These are phyloP conservation scores for Cydia splendana DNA, from an alignment of 1,140 invertebrate species.

Conservation along the genomic window DNA sequence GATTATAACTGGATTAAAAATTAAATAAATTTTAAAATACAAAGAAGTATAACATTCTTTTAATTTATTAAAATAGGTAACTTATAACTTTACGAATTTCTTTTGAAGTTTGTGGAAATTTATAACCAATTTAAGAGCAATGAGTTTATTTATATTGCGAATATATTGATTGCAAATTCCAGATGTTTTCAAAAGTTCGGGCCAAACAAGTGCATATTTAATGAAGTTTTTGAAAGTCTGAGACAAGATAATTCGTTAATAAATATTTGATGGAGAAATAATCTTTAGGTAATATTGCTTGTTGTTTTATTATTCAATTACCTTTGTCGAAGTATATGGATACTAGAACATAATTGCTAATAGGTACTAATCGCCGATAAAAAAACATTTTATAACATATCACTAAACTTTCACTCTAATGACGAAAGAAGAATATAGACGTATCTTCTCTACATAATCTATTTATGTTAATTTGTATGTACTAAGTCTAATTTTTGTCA, in stretches of 20 bases:
- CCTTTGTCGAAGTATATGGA: neutral
- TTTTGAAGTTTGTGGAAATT: neutral
- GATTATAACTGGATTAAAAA: too few species aligned
- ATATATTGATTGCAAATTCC: neutral
- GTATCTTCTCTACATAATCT: too few species aligned
- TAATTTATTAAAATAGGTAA: too few species aligned
- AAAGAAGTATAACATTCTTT: neutral
- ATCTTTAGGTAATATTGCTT: neutral
- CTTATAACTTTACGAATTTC: neutral
- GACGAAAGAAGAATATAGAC: too few species aligned
- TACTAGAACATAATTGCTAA: too few species aligned
- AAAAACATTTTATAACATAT: too few species aligned
- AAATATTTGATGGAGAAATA: neutral
- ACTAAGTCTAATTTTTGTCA: too few species aligned
- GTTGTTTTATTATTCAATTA: neutral
- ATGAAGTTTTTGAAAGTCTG: conserved; percentile 27
- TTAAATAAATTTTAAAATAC: too few species aligned
- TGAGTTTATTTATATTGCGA: neutral
- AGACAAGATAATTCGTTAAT: conserved; percentile 10
- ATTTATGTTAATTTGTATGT: too few species aligned
- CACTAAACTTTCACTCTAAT: too few species aligned
- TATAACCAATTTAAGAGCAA: conserved; percentile 20
- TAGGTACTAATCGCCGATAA: too few species aligned
- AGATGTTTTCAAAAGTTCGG: neutral
- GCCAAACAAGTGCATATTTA: conserved; percentile 27